Base-by-base conservation (phyloP, 1,140 invertebrate species). In the Tetramorium parvispinum region DNA sequence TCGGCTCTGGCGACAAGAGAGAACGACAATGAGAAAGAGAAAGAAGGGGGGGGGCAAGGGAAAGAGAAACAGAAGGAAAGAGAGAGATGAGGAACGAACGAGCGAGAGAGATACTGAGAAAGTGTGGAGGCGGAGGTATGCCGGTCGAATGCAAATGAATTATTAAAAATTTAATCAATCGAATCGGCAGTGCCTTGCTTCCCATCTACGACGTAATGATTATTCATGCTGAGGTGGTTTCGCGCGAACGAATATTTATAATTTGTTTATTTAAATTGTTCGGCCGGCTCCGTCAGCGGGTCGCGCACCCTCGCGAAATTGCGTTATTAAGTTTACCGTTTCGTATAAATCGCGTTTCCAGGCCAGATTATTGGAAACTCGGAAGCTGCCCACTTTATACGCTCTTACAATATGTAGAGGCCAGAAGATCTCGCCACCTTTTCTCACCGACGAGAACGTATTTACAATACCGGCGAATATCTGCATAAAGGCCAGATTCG, bases 141-240 rank as follows among this genome's bases (percentile, higher is more conserved):
- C 90, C 91, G 92, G 88, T 88, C 79, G 79, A 94, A 95, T 95
- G 94, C 94, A 95, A 95, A 95, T 95, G 94, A 94, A 95, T 94
- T 95, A 94, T 94, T 94, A 94, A 95, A 94, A 95, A 95, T 95
- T 94, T 94, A 95, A 95, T 95, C 94, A 95, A 95, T 94, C 94
- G 93, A 92, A 95, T 95, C 93, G 92, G 89, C 91, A 87, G 90
- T 93, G 91, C 91, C 93, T 93, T 92, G 92, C 88, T 91, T 92
- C 91, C 87, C 89, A 91, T 93, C 91, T 93, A 92, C 92, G 89
- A 92, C 92, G 93, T 93, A 93, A 95, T 95, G 94, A 95, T 94
- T 95, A 95, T 95, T 95, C 94, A 95, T 94, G 94, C 93, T 93
- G 93, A 94, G 92, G 93, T 94, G 94, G 92, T 94, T 93, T 93